phyloP scores from a whole-genome alignment of 53 echinoderm and acorn worm genomes.

The Paelopatides confundens region DNA sequence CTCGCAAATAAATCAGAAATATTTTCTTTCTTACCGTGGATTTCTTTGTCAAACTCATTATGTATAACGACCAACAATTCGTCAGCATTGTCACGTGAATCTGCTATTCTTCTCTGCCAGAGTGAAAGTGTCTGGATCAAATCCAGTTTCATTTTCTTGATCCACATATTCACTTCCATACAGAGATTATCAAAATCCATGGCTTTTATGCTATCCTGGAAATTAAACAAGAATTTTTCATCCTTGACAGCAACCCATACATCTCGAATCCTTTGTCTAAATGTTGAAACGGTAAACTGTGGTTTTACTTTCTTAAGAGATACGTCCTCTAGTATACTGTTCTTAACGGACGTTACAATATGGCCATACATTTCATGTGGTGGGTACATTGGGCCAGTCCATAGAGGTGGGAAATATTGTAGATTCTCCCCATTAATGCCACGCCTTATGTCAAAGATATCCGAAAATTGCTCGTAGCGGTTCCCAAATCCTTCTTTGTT shows the following conservation, averaged over 20 bases:
- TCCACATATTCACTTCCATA: slow-evolving; percentile 8
- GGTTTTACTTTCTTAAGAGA: neutral
- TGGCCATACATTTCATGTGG: neutral
- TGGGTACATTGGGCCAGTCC: slow-evolving; percentile 2
- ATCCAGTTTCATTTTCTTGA: neutral
- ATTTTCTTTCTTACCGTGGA: no score
- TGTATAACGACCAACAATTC: neutral
- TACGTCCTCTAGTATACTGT: neutral
- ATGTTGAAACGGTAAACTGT: neutral
- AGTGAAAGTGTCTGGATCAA: neutral
- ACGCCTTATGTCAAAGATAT: neutral
- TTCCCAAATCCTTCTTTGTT: neutral
- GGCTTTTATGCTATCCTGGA: slow-evolving; percentile 16
- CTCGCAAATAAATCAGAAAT: no score
- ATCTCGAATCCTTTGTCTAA: slow-evolving; percentile 19
- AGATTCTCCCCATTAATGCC: neutral
- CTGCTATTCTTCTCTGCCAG: neutral
- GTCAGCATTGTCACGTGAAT: neutral
- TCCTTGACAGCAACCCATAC: neutral
- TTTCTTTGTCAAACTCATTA: neutral
- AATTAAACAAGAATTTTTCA: slow-evolving; percentile 21
- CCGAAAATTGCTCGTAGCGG: slow-evolving; percentile 1
- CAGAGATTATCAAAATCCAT: slow-evolving; percentile 13
- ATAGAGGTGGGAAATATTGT: neutral
- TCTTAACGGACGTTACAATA: neutral